These are phyloP conservation scores for Hetaerina americana DNA, from an alignment of 1,140 invertebrate species.

Conservation along the genomic window DNA sequence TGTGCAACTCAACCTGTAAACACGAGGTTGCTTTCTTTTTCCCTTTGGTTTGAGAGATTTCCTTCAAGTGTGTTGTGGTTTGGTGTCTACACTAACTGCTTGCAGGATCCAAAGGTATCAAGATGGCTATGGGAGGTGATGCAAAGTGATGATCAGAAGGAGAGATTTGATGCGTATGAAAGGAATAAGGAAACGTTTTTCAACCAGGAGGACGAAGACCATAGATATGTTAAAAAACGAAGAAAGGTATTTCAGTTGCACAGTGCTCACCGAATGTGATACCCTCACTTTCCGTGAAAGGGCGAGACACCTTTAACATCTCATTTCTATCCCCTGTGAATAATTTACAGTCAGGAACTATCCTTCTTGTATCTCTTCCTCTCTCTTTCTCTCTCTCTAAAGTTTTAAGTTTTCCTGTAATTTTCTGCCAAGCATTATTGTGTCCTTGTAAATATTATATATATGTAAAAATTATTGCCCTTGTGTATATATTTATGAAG, in stretches of 20 bases:
- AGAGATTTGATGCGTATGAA: constrained; percentile 17
- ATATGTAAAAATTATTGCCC: no score
- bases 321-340: neutral
- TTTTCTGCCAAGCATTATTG: no score
- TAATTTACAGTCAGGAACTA: neutral
- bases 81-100: constrained; percentile 9
- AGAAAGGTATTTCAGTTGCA: neutral
- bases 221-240: constrained; percentile 26
- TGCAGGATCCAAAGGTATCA: constrained; percentile 31
- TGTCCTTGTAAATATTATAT: no score
- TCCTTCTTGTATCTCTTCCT: neutral
- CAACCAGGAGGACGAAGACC: constrained; percentile 24
- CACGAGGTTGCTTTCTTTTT: neutral
- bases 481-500: no score
- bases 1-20: neutral
- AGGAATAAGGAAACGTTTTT: constrained; percentile 7
- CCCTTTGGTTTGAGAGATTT: neutral
- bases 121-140: constrained; percentile 30
- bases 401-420: no score
- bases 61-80: constrained; percentile 3
- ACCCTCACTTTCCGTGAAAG: neutral
- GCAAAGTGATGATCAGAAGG: constrained; percentile 25
- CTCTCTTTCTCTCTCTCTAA: no score
- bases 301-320: neutral
- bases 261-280: neutral